Evolutionary conservation across 2,888 invertebrate genomes (phyloP).

Genomic region (Caenorhabditis angaria): DNA sequence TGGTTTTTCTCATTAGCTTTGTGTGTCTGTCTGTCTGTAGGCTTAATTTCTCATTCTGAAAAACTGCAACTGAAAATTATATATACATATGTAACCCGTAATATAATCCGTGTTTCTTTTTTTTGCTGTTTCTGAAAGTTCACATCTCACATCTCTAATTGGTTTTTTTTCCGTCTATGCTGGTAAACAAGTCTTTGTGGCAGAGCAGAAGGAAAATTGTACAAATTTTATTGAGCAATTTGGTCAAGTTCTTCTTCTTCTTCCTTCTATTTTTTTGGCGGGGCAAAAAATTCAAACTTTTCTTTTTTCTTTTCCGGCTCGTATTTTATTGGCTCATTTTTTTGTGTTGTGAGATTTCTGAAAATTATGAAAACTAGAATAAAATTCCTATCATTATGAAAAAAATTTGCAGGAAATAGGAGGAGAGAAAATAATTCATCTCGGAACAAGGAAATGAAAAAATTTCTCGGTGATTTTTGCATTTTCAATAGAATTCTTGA

Average conservation of each 20-base stretch:
- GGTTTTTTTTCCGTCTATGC: background rate
- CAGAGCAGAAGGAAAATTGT: background rate
- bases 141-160: conserved; percentile 1
- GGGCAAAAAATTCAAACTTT: too few relatives aligned
- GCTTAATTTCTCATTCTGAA: background rate
- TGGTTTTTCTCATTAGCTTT: too few relatives aligned
- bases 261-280: background rate
- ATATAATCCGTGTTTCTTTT: background rate
- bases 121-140: background rate
- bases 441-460: too few relatives aligned
- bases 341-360: too few relatives aligned
- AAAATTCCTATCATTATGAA: too few relatives aligned
- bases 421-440: too few relatives aligned
- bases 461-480: too few relatives aligned
- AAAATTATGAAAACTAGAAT: too few relatives aligned
- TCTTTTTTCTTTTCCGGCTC: background rate
- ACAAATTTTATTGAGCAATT: conserved; percentile 4
- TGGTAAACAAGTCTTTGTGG: background rate
- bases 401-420: too few relatives aligned
- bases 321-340: background rate
- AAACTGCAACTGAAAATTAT: background rate
- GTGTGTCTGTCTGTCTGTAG: too few relatives aligned
- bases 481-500: too few relatives aligned
- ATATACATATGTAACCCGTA: background rate
- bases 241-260: background rate